Evolutionary conservation across 2,888 invertebrate species (phyloP).

Genomic region (Eudemis profundana): DNA sequence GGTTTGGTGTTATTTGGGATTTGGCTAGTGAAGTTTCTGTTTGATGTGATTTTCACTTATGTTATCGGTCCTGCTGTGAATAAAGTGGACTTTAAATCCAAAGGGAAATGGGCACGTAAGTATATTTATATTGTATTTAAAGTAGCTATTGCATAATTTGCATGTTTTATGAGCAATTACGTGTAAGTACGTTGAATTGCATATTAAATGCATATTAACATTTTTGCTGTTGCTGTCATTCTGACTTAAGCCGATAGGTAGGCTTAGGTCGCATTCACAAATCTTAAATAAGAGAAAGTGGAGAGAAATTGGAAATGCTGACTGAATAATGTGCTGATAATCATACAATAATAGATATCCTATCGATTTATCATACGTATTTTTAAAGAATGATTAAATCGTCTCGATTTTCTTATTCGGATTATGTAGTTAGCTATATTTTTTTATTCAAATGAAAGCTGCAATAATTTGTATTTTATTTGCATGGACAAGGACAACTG

Average conservation of each 20-base stretch:
- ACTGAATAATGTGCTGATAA: slow-evolving; percentile 17
- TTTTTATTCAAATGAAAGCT: too few relatives aligned
- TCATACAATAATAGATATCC: too few relatives aligned
- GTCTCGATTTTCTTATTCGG: too few relatives aligned
- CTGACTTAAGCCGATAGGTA: background rate
- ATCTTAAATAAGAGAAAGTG: slow-evolving; percentile 32
- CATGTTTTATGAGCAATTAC: too few relatives aligned
- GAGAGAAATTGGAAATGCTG: slow-evolving; percentile 32
- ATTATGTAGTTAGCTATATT: too few relatives aligned
- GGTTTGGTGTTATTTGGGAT: slow-evolving; percentile 67
- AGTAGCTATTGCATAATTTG: slow-evolving; percentile 21
- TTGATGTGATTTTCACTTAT: slow-evolving; percentile 65
- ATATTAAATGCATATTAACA: too few relatives aligned
- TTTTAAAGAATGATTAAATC: too few relatives aligned
- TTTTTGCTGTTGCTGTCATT: background rate
- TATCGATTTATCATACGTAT: too few relatives aligned
- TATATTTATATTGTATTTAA: slow-evolving; percentile 50
- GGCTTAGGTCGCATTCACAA: background rate
- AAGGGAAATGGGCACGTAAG: slow-evolving; percentile 94
- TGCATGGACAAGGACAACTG: too few relatives aligned
- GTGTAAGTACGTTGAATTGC: too few relatives aligned
- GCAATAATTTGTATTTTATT: too few relatives aligned
- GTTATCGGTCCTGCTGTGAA: slow-evolving; percentile 84
- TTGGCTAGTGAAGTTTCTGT: slow-evolving; percentile 58
- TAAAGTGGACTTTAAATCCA: slow-evolving; percentile 87